phyloP scores from a whole-genome alignment of 2,113 vertebrate genomes.

The Stomatorhinus ivindoensis region DNA sequence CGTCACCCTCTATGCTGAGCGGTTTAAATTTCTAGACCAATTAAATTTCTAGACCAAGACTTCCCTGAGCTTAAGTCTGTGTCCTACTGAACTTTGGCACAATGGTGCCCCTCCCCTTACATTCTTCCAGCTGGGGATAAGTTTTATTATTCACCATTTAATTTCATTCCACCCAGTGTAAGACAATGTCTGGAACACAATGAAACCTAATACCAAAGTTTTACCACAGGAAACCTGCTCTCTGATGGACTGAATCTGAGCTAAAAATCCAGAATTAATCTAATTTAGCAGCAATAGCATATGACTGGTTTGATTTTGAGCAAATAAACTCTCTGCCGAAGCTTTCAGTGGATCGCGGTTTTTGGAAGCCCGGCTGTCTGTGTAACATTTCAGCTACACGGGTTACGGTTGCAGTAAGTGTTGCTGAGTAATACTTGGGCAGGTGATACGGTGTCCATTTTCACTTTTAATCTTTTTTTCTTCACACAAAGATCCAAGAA shows the following conservation, averaged over 20 bases:
- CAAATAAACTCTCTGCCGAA: not conserved
- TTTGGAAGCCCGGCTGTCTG: not conserved
- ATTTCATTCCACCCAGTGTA: not conserved
- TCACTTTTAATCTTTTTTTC: not conserved
- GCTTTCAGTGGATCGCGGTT: not conserved
- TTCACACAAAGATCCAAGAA: not conserved
- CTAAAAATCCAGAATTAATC: not conserved
- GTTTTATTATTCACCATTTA: not conserved
- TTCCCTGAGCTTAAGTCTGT: not conserved
- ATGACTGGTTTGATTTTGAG: not conserved
- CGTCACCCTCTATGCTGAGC: not conserved
- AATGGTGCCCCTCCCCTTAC: not conserved
- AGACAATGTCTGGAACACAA: not conserved
- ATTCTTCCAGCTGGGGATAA: not conserved
- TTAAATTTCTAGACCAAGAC: not conserved
- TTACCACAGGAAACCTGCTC: not conserved
- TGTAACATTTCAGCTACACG: not conserved
- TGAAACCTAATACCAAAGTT: not conserved
- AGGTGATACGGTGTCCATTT: not conserved
- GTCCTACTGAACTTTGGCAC: not conserved
- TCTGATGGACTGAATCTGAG: not conserved
- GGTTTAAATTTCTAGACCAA: not conserved
- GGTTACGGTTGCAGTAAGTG: not conserved
- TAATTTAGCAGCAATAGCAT: not conserved
- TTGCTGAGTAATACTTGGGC: not conserved